phyloP scores from a whole-genome alignment of 2,797 vertebrate species.

The Sphenodon punctatus region DNA sequence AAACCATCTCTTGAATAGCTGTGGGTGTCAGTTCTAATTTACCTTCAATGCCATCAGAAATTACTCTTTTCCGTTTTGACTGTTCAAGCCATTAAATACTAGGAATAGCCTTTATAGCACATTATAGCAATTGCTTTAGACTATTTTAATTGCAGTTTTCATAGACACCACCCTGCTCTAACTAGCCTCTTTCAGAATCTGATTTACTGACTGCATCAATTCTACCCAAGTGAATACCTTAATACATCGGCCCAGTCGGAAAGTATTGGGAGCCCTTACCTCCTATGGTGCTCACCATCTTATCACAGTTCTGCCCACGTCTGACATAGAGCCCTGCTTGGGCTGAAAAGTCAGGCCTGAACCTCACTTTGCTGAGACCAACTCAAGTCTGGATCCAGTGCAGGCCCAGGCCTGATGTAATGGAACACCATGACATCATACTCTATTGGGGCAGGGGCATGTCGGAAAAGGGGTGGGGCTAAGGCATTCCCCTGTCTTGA shows the following conservation, averaged over 20 bases:
- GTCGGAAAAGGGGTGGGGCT: no score
- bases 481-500: no score
- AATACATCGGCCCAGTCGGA: not conserved
- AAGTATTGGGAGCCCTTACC: not conserved
- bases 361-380: no score
- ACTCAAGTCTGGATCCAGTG: no score
- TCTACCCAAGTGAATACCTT: not conserved
- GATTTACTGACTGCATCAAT: not conserved
- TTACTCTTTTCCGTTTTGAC: not conserved
- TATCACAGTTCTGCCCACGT: no score
- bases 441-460: no score
- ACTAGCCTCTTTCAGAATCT: not conserved
- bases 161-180: not conserved
- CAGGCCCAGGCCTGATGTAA: no score
- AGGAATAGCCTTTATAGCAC: no score
- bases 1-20: not conserved
- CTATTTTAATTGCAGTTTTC: not conserved
- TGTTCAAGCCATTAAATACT: not conserved
- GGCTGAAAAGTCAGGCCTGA: no score
- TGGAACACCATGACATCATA: no score
- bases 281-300: no score
- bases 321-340: no score
- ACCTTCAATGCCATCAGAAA: accelerated
- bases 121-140: not conserved
- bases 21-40: not conserved